Conservation (phyloP, 2,888 invertebrate species). For the Dicycla oo region DNA sequence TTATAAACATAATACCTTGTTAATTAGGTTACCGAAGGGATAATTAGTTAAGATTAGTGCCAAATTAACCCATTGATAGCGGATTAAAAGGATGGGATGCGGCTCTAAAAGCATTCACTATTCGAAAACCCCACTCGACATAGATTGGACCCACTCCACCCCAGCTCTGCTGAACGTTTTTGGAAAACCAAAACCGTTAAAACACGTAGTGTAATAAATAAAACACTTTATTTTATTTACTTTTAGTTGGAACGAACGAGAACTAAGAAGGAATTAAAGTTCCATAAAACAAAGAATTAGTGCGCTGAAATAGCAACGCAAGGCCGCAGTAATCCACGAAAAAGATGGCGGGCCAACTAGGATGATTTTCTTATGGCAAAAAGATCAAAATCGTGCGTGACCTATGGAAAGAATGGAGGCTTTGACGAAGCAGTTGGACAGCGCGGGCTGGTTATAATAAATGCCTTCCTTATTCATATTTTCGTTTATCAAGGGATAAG, state of each 20-base stretch:
- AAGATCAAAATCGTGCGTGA: not conserved
- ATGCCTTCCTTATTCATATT: not conserved
- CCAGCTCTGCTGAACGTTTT: constrained; percentile 5
- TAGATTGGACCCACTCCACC: constrained; percentile 13
- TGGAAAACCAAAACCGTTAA: too few relatives aligned
- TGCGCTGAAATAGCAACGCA: not conserved
- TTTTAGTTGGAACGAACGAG: not conserved
- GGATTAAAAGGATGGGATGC: constrained; percentile 10
- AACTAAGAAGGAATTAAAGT: not conserved
- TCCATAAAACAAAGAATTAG: constrained; percentile 8
- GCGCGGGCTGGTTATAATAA: not conserved
- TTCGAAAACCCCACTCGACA: constrained; percentile 10
- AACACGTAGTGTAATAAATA: too few relatives aligned
- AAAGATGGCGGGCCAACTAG: not conserved
- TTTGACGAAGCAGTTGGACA: too few relatives aligned
- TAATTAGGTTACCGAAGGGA: constrained; percentile 14
- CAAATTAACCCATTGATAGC: constrained; percentile 19
- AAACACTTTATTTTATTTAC: constrained; percentile 22
- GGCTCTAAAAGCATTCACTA: constrained; percentile 24
- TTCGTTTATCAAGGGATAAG: too few relatives aligned
- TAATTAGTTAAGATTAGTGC: constrained; percentile 22
- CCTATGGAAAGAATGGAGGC: not conserved
- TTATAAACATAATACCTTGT: constrained; percentile 2
- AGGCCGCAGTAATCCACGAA: not conserved
- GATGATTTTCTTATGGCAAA: too few relatives aligned